Evolutionary conservation across 2,113 vertebrate genomes (phyloP).

Genomic region (Urocolius indicus): DNA sequence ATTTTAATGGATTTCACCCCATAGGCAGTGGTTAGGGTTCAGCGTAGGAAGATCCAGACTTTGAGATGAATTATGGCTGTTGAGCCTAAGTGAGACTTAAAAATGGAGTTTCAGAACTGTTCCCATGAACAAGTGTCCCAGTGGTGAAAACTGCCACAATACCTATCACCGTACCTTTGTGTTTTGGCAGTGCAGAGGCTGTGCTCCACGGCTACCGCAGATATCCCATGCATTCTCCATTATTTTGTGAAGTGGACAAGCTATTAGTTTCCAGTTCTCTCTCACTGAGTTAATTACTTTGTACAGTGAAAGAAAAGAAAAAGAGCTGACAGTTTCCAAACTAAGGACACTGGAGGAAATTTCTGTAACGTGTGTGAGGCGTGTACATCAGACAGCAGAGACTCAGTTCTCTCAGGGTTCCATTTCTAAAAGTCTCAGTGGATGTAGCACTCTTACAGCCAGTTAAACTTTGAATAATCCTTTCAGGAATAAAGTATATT

Average conservation of each 20-base stretch:
- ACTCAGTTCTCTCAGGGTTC: not conserved
- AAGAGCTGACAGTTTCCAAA: not conserved
- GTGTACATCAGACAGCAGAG: not conserved
- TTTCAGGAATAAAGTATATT: conserved; percentile 66
- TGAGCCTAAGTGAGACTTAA: not conserved
- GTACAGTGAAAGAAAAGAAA: not conserved
- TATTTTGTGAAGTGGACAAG: not conserved
- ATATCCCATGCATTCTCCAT: not conserved
- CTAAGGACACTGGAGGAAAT: not conserved
- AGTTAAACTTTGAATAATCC: conserved; percentile 67
- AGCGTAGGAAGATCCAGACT: not conserved
- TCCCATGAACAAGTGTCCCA: not conserved
- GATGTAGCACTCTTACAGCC: conserved; percentile 20
- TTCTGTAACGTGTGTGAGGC: not conserved
- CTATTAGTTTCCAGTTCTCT: not conserved
- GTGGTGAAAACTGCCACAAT: not conserved
- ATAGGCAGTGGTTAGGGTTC: not conserved
- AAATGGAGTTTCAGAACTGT: not conserved
- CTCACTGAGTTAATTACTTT: not conserved
- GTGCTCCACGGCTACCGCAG: not conserved
- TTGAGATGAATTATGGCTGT: not conserved
- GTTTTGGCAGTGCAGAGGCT: not conserved
- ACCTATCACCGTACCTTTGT: not conserved
- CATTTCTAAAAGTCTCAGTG: not conserved
- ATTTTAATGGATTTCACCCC: not conserved